phyloP scores from a whole-genome alignment of 2,888 invertebrate species.

The Siphlonurus alternatus region DNA sequence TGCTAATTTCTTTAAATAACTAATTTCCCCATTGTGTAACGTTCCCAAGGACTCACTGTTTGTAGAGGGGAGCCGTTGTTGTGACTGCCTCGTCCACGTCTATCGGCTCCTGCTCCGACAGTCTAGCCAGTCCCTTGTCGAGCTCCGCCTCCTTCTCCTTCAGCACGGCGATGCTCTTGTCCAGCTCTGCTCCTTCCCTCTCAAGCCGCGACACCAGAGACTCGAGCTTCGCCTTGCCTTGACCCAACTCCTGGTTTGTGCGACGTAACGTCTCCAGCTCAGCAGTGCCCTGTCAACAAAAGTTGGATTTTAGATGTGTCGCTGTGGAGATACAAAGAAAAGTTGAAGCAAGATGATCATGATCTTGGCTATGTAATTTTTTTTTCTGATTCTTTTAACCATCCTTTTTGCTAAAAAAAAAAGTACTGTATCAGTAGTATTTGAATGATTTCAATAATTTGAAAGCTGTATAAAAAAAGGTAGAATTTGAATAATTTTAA shows the following conservation, averaged over 20 bases:
- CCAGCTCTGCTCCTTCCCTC: constrained; percentile 61
- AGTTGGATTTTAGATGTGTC: no score
- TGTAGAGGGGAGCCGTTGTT: constrained; percentile 88
- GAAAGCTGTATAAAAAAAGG: no score
- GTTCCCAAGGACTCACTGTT: constrained; percentile 76
- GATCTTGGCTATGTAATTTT: no score
- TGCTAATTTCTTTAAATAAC: no score
- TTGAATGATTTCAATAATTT: no score
- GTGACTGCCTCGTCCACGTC: constrained; percentile 95
- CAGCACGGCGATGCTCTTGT: constrained; percentile 64
- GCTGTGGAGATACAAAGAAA: no score
- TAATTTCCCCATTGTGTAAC: no score
- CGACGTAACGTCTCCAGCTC: constrained; percentile 77
- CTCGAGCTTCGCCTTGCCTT: constrained; percentile 68
- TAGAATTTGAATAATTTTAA: no score
- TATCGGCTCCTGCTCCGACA: constrained; percentile 61
- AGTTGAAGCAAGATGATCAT: no score
- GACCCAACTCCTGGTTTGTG: constrained; percentile 70
- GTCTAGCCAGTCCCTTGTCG: constrained; percentile 56
- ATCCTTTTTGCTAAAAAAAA: no score
- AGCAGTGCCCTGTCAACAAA: constrained; percentile 31
- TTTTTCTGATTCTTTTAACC: no score
- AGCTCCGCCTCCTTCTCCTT: constrained; percentile 79
- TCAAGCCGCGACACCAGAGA: constrained; percentile 58
- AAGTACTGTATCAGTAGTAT: no score